Evolutionary conservation across 2,797 vertebrate species (phyloP), one percentile per base, ranked within the genome.

Genomic region (Gymnothorax javanicus): DNA sequence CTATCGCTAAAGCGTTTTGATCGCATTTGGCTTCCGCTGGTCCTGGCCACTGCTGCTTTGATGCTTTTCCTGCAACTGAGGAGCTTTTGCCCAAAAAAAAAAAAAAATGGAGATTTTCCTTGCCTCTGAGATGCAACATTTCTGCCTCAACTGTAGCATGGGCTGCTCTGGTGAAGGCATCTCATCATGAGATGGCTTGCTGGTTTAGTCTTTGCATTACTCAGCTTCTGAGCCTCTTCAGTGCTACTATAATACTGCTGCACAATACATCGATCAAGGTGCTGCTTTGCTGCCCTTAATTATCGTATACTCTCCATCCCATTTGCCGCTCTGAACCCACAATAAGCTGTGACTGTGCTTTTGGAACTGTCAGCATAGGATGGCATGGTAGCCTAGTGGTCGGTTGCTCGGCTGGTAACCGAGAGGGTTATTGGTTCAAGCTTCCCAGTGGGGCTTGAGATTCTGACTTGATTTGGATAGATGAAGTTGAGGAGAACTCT

Each of bases 1-100:
- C 88, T 90, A 86, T 89, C 89, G 89, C 86, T 54, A 12, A 50
- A 23, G 75, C 50, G 50, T 81, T 86, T 86, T 86, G 85, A 86
- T 58, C 67, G 59, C 62, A n/a, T 60, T 81, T 54, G 20, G 59
- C 56, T 59, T 25, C 85, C 15, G 67, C 33, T 25, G 54, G 12
- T n/a, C 82, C 82, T 62, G 59, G 58, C 13, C 27, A 4, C 33
- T 9, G 4, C n/a, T 11, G 3, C 56, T 5, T 82, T 59, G n/a
- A 25, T 58, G 56, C 12, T 0, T 59, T n/a, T 59, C 23, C 81
- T 20, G 57, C 23, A 27, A 11, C 81, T 11, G 17, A 58, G n/a
- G 58, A 57, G 54, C 25, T 82, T 82, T 20, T 54, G 79, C 54
- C 75, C 17, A 11, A 52, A 52, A 17, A 43, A 75, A 54, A 12